These are phyloP conservation scores for Sus cebifrons DNA, from an alignment of 2,797 vertebrate genomes.

Conservation along the genomic window DNA sequence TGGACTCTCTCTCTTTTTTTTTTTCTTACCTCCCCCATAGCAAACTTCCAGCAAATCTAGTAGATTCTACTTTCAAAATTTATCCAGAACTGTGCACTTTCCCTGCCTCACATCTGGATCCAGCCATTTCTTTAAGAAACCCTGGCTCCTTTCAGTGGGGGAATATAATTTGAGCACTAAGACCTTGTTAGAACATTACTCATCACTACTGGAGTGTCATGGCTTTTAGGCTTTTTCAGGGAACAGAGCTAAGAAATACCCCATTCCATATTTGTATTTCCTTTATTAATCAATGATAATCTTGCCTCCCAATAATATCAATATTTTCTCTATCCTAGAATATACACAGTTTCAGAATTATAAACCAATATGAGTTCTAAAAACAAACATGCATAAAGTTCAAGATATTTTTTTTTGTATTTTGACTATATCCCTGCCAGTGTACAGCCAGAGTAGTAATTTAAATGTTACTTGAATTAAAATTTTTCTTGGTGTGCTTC, in stretches of 20 bases:
- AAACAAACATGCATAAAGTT: slow-evolving; percentile 31
- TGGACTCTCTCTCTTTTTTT: not conserved
- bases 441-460: not conserved
- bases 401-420: not conserved
- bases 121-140: slow-evolving; percentile 11
- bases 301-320: not conserved
- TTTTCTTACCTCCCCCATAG: not conserved
- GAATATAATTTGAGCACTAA: not conserved
- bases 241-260: not conserved
- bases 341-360: not conserved
- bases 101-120: not conserved
- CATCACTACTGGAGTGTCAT: not conserved
- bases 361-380: not conserved
- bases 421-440: not conserved
- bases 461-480: slow-evolving; percentile 54
- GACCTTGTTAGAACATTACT: not conserved
- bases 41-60: slow-evolving; percentile 3
- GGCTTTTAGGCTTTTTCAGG: slow-evolving; percentile 8
- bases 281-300: slow-evolving; percentile 7
- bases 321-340: not conserved
- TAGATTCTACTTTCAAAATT: not conserved
- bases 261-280: not conserved
- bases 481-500: not conserved
- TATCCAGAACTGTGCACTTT: not conserved
- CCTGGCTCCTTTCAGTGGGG: not conserved